Percentiles rank a stretch among this genome's conserved stretches.
Evolutionary conservation across 2,797 vertebrate genomes (phyloP).

Genomic region (Lagorchestes hirsutus): DNA sequence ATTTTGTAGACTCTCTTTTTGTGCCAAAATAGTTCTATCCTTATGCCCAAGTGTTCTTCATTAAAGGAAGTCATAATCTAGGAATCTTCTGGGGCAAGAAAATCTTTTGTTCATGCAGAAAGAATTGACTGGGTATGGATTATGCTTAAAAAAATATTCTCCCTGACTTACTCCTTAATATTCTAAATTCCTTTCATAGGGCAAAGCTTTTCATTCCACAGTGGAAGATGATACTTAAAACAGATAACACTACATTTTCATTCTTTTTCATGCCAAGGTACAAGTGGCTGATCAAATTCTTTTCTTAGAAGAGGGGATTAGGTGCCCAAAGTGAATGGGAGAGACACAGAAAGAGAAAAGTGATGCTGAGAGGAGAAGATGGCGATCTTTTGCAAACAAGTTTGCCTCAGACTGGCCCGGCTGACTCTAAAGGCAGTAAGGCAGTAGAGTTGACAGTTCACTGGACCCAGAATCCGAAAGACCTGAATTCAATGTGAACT

Average conservation of each 20-base stretch:
- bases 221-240: neutral
- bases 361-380: neutral
- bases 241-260: neutral
- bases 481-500: neutral
- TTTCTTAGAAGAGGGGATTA: neutral
- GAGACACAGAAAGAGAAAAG: neutral
- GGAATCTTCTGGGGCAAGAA: neutral
- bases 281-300: neutral
- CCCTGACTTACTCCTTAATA: neutral
- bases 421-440: neutral
- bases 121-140: neutral
- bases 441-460: neutral
- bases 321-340: neutral
- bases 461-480: neutral
- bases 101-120: neutral
- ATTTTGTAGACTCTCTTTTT: neutral
- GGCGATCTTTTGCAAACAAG: neutral
- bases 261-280: neutral
- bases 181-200: neutral
- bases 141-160: neutral
- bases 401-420: neutral
- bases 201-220: neutral
- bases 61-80: neutral
- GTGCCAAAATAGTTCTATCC: neutral
- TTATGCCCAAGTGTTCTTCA: neutral